Evolutionary conservation across 1,140 invertebrate species (phyloP).

Genomic region (Cheumatopsyche charites): DNA sequence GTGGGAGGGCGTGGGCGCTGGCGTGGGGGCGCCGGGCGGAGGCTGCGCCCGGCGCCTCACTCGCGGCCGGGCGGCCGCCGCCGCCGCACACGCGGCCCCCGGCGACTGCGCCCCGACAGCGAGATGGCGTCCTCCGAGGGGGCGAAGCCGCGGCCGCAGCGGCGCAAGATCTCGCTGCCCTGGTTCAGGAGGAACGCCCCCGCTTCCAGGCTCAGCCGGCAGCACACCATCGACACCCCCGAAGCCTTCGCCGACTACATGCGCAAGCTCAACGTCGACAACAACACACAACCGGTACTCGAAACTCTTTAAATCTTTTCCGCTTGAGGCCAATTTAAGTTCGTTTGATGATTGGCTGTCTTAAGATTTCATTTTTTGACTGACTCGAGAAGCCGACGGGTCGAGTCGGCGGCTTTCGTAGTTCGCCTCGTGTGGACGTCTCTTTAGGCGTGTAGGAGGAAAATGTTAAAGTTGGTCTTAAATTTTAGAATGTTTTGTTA

Average conservation of each 20-base stretch:
- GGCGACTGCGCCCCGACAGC: slow-evolving; percentile 7
- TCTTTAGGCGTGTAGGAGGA: no score
- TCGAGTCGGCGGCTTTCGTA: no score
- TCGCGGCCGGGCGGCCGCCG: slow-evolving; percentile 49
- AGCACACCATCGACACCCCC: slow-evolving; percentile 89
- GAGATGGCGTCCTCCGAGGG: slow-evolving; percentile 5
- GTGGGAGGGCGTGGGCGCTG: no score
- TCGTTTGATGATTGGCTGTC: no score
- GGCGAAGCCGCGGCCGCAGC: slow-evolving; percentile 61
- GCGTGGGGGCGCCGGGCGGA: slow-evolving; percentile 14
- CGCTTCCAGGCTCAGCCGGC: slow-evolving; percentile 74
- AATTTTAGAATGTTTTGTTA: no score
- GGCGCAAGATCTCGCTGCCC: slow-evolving; percentile 84
- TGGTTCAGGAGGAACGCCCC: slow-evolving; percentile 82
- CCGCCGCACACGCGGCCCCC: slow-evolving; percentile 31
- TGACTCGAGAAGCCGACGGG: no score
- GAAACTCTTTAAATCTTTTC: not conserved
- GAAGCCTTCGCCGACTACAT: slow-evolving; percentile 76
- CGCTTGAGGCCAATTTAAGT: no score
- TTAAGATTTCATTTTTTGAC: no score
- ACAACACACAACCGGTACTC: slow-evolving; percentile 4
- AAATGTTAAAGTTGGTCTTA: no score
- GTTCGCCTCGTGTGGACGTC: no score
- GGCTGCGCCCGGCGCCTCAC: slow-evolving; percentile 42
- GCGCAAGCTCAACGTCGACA: slow-evolving; percentile 40